phyloP scores from a whole-genome alignment of 2,113 vertebrate genomes.

The Neodontobutis hainanensis region DNA sequence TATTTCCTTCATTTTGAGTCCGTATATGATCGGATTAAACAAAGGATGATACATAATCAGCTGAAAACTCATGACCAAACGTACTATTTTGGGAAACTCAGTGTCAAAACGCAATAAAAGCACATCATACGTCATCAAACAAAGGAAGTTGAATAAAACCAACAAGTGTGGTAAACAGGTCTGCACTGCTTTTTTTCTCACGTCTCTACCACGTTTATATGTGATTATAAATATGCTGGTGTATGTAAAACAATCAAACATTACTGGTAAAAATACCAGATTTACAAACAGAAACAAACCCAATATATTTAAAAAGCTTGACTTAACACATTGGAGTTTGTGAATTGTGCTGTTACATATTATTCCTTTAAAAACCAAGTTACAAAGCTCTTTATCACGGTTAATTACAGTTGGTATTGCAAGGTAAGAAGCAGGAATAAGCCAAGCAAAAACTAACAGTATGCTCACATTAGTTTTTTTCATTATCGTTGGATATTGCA shows the following conservation, averaged over 20 bases:
- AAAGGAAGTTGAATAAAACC: too few species aligned
- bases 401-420: fast-evolving
- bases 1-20: too few species aligned
- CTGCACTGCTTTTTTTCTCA: too few species aligned
- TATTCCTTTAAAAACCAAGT: background rate
- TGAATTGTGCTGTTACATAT: constrained; percentile 26
- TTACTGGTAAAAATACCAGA: background rate
- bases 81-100: too few species aligned
- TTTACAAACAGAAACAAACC: background rate
- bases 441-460: constrained; percentile 30
- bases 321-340: background rate
- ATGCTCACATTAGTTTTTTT: background rate
- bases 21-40: too few species aligned
- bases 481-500: constrained; percentile 49
- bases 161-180: too few species aligned
- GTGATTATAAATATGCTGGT: background rate
- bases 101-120: too few species aligned
- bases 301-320: background rate
- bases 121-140: too few species aligned
- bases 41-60: too few species aligned
- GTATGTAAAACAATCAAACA: background rate
- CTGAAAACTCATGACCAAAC: too few species aligned
- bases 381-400: constrained; percentile 5
- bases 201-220: too few species aligned
- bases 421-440: constrained; percentile 4